phyloP scores from a whole-genome alignment of 1,140 invertebrate species.

The Chymomyza costata region DNA sequence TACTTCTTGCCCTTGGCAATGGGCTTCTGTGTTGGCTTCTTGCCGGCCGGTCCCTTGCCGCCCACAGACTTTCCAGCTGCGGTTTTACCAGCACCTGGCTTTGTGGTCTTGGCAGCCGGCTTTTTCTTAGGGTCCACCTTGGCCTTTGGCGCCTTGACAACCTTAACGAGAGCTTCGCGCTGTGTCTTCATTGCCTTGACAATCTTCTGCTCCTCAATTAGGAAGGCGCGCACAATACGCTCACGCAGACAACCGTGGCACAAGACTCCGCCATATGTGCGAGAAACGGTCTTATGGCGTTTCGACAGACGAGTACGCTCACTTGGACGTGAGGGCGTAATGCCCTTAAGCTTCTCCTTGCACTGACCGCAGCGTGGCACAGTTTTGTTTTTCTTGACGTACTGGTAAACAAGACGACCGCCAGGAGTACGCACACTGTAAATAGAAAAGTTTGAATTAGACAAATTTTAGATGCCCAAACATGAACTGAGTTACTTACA shows the following conservation, averaged over 20 bases:
- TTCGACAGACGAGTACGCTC: conserved; percentile 94
- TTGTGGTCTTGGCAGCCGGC: conserved; percentile 26
- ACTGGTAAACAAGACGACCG: conserved; percentile 96
- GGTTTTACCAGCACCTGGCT: conserved; percentile 31
- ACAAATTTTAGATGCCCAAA: background rate
- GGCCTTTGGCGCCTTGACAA: conserved; percentile 37
- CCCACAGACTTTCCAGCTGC: conserved; percentile 18
- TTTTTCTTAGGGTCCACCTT: conserved; percentile 44
- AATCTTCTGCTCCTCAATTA: conserved; percentile 84
- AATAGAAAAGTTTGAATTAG: conserved; percentile 33
- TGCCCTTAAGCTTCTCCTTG: conserved; percentile 95
- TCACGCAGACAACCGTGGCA: conserved; percentile 98
- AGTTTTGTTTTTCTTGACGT: conserved; percentile 96
- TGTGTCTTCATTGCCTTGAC: conserved; percentile 44
- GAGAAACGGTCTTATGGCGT: conserved; percentile 95
- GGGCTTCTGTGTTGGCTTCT: conserved; percentile 42
- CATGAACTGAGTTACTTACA: conserved; percentile 82
- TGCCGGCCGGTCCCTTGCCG: conserved; percentile 34
- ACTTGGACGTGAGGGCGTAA: conserved; percentile 91
- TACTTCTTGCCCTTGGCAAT: conserved; percentile 39
- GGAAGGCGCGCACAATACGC: conserved; percentile 96
- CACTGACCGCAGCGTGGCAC: conserved; percentile 97
- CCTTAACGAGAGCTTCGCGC: conserved; percentile 38
- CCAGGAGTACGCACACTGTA: conserved; percentile 94
- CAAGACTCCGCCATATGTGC: conserved; percentile 96